Conservation (phyloP, 2,797 vertebrate species). For the Bradypodion ventrale region DNA sequence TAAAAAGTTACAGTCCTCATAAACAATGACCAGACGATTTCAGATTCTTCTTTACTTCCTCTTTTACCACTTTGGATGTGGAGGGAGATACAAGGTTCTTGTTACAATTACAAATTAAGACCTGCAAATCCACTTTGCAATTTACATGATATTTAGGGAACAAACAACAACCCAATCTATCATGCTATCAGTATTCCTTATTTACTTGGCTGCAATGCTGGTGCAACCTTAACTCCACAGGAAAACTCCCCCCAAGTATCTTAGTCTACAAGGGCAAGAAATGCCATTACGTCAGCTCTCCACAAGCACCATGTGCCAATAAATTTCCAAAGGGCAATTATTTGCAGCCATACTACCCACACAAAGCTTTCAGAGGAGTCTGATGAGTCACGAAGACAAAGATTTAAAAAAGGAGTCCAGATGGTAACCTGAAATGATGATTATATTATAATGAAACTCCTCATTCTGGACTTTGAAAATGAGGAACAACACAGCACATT, state of each 20-base stretch:
- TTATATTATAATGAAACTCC: neutral
- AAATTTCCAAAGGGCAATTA: neutral
- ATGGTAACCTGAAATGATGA: neutral
- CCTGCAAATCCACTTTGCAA: neutral
- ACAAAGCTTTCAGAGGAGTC: neutral
- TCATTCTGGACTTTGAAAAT: neutral
- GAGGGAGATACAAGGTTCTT: no score
- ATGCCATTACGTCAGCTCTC: conserved; percentile 1
- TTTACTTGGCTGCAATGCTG: neutral
- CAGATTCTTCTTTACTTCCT: no score
- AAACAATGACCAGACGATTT: neutral
- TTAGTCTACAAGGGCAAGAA: neutral
- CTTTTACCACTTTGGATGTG: no score
- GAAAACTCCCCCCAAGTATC: neutral
- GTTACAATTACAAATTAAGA: neutral
- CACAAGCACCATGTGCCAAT: neutral
- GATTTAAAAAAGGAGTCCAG: neutral
- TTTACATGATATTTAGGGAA: neutral
- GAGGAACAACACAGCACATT: neutral
- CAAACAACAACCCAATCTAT: neutral
- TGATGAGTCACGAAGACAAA: conserved; percentile 5
- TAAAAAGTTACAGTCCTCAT: neutral
- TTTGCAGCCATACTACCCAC: conserved; percentile 2
- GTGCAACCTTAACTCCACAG: neutral
- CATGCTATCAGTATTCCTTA: neutral